Conservation (phyloP, 35 echinoderm and acorn worm genomes). For the Chiridota heheva region DNA sequence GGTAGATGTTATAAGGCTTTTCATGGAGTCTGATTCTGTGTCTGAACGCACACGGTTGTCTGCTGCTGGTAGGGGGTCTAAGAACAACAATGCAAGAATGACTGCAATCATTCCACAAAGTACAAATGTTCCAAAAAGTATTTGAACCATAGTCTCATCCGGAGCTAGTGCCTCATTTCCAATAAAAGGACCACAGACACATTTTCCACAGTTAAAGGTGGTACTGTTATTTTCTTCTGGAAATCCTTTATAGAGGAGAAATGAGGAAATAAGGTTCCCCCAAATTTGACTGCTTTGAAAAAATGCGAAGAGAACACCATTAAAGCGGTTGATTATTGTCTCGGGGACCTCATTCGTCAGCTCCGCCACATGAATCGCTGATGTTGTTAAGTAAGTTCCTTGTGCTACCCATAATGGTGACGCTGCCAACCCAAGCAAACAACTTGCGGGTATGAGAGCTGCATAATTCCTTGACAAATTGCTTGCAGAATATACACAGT, state of each 20-base stretch:
- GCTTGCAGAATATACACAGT: slow-evolving; percentile 50
- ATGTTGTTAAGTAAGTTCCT: slow-evolving; percentile 89
- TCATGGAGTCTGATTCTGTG: background rate
- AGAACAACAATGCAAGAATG: background rate
- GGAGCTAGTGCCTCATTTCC: background rate
- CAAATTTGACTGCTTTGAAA: slow-evolving; percentile 83
- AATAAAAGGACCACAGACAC: background rate
- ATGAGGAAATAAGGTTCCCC: slow-evolving; percentile 68
- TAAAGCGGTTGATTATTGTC: slow-evolving; percentile 88
- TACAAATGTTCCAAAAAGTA: slow-evolving; percentile 25
- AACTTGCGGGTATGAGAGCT: slow-evolving; percentile 61
- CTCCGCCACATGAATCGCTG: slow-evolving; percentile 69
- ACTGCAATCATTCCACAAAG: slow-evolving; percentile 13
- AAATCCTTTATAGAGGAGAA: no score
- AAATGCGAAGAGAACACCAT: slow-evolving; percentile 82
- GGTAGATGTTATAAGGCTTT: slow-evolving; percentile 16
- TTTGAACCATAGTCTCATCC: background rate
- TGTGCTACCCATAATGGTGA: slow-evolving; percentile 82
- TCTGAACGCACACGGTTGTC: background rate
- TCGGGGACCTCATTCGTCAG: slow-evolving; percentile 70
- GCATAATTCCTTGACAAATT: slow-evolving; percentile 67
- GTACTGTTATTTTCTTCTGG: background rate
- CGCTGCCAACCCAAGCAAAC: slow-evolving; percentile 68
- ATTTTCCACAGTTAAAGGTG: background rate
- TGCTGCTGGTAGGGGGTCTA: slow-evolving; percentile 30